Conservation (phyloP, 2,888 invertebrate genomes). For the Lamellibrachia satsuma region DNA sequence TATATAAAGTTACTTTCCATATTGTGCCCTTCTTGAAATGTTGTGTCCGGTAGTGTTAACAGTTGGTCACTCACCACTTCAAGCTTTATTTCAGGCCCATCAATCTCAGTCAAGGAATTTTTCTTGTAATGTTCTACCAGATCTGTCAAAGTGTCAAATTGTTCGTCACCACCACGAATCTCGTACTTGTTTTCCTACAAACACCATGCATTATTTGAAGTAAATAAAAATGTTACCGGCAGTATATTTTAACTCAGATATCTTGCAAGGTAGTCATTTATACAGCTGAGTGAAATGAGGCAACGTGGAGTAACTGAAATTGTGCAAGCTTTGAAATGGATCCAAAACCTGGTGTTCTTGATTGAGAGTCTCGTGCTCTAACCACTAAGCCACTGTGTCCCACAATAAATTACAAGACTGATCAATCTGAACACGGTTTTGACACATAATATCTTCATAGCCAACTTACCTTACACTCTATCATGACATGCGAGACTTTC, state of each 20-base stretch:
- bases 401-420: too few species aligned
- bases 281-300: too few species aligned
- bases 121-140: conserved; percentile 4
- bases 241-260: too few species aligned
- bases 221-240: not conserved
- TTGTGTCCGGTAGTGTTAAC: too few species aligned
- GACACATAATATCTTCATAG: too few species aligned
- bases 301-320: too few species aligned
- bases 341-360: too few species aligned
- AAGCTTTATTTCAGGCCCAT: not conserved
- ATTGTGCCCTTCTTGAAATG: not conserved
- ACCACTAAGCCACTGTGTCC: too few species aligned
- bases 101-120: not conserved
- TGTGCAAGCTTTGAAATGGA: too few species aligned
- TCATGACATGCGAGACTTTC: conserved; percentile 96
- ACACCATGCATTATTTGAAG: not conserved
- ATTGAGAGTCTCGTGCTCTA: too few species aligned
- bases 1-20: not conserved
- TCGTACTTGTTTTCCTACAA: not conserved
- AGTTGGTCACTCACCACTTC: not conserved
- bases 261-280: too few species aligned
- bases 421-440: too few species aligned
- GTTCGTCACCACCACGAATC: not conserved
- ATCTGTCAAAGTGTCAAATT: not conserved
- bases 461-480: conserved; percentile 69